Conservation (phyloP, 2,888 invertebrate genomes). For the Drosophila niveifrons region DNA sequence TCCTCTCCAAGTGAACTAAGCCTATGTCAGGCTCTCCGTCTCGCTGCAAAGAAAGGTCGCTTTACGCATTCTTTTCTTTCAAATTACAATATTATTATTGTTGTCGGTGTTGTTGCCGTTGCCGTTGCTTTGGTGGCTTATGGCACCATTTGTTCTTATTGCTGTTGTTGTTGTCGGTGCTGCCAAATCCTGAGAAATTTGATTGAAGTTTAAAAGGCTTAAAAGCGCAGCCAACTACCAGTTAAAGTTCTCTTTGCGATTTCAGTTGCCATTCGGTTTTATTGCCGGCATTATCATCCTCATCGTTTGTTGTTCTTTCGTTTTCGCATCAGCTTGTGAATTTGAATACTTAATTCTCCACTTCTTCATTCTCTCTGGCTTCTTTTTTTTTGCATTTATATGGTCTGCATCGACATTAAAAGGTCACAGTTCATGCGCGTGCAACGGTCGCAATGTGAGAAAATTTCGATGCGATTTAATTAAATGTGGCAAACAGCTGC, state of each 20-base stretch:
- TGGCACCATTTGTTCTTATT: slow-evolving; percentile 34
- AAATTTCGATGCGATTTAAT: slow-evolving; percentile 35
- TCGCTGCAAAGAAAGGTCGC: slow-evolving; percentile 56
- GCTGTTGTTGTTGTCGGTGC: slow-evolving; percentile 23
- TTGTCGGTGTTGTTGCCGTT: slow-evolving; percentile 19
- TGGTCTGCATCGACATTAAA: slow-evolving; percentile 28
- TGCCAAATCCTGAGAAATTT: slow-evolving; percentile 75
- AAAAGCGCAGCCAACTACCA: slow-evolving; percentile 77
- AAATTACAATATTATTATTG: slow-evolving; percentile 79
- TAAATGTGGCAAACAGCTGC: slow-evolving; percentile 7
- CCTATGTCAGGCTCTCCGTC: slow-evolving; percentile 10
- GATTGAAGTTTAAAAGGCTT: slow-evolving; percentile 77
- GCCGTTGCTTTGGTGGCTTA: slow-evolving; percentile 54
- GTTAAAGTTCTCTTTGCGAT: slow-evolving; percentile 44
- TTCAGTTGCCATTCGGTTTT: slow-evolving; percentile 78
- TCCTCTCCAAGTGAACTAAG: slow-evolving; percentile 6
- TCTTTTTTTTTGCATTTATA: slow-evolving; percentile 24
- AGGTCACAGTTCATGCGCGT: slow-evolving; percentile 72
- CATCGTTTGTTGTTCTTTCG: slow-evolving; percentile 48
- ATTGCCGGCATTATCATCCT: slow-evolving; percentile 75
- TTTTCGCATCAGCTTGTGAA: slow-evolving; percentile 63
- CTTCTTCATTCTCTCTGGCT: not conserved
- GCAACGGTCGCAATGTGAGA: slow-evolving; percentile 54
- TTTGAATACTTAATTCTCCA: slow-evolving; percentile 70
- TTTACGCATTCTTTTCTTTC: slow-evolving; percentile 67